Evolutionary conservation across 2,797 vertebrate genomes (phyloP).

Genomic region (Liasis olivaceus): DNA sequence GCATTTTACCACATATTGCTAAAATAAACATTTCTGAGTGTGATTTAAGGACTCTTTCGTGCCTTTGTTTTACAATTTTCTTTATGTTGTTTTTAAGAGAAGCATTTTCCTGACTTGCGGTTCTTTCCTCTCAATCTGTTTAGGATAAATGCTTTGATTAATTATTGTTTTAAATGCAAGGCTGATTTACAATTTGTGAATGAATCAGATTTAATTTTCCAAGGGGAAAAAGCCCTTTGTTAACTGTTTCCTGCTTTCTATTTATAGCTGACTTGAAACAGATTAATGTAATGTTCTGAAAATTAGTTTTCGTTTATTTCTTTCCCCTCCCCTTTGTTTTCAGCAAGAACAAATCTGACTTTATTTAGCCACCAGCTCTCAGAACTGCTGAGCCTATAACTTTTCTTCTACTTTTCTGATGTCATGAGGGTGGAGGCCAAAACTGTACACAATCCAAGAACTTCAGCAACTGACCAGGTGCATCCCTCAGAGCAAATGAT

Average conservation of each 20-base stretch:
- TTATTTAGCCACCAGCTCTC: background rate
- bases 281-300: constrained; percentile 12
- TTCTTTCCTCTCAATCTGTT: constrained; percentile 17
- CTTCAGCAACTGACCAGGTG: background rate
- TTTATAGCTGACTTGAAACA: constrained; percentile 18
- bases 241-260: constrained; percentile 13
- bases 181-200: constrained; percentile 5
- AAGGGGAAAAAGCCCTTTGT: background rate
- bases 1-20: constrained; percentile 14
- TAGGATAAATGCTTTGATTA: background rate
- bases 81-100: background rate
- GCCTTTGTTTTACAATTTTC: background rate
- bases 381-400: background rate
- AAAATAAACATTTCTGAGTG: constrained; percentile 31
- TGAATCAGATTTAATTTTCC: constrained; percentile 15
- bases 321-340: background rate
- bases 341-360: constrained; percentile 2
- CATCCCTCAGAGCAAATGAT: background rate
- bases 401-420: background rate
- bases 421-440: background rate
- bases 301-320: background rate
- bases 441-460: background rate
- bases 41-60: background rate
- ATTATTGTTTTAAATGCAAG: constrained; percentile 12
- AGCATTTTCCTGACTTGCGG: constrained; percentile 9